Base-by-base conservation (phyloP, 1,140 invertebrate species). In the Hyles vespertilio region DNA sequence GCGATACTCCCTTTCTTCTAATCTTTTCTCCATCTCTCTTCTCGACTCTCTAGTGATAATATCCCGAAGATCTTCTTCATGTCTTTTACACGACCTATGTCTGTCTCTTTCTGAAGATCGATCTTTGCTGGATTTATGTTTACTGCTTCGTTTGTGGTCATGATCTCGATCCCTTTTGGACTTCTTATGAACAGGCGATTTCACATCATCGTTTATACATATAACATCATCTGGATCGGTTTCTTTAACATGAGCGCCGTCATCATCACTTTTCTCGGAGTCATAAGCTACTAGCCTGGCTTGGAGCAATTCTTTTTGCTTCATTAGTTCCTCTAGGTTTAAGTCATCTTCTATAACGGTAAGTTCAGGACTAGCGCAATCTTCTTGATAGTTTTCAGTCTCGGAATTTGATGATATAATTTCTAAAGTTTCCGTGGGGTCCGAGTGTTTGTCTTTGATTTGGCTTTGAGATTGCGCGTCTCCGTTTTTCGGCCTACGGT, bases 291-390 rank as follows among this genome's bases (percentile, higher is more conserved):
- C 92, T 45, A 93, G 78, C 45, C 92, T 89, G 22, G 92, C 92
- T 77, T 93, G 92, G 57, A 93, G 79, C 12, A 93, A 68, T 79
- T 95, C 95, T 87, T 97, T 97, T 82, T 96, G 95, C 72, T 94
- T 94, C 95, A 96, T 96, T 59, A 97, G 85, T 64, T 97, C 96
- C 78, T 97, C 96, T 5, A 97, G 84, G 84, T 97, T 96, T 60
- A 96, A 93, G 69, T 97, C 96, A 75, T 96, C 95, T 80, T 96
- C 95, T 56, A 95, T 93, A 33, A 95, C 92, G 5, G 92, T 91
- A 56, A 95, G 91, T 72, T 95, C 94, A 34, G 95, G 94, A 63
- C 94, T 95, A 65, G 94, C 94, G 66, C 92, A 92, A 76, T 95
- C 94, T 56, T 93, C 91, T 70, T 94, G 92, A 60, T 91, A 91